Conservation (phyloP, 2,797 vertebrate genomes). For the Crax fasciolata region DNA sequence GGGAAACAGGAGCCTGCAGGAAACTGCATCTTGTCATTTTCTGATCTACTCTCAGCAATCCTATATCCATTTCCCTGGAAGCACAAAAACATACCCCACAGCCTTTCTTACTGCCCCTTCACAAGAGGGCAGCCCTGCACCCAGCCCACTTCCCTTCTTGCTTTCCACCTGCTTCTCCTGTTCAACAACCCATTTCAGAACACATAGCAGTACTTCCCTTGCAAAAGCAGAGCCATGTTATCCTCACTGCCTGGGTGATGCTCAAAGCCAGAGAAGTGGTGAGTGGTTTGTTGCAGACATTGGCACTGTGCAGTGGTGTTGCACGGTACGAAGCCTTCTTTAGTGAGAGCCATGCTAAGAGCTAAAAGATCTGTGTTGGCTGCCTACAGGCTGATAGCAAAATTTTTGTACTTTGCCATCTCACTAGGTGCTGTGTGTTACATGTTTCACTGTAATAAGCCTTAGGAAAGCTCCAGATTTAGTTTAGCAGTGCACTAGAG, state of each 20-base stretch:
- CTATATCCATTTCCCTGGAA: neutral
- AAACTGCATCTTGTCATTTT: neutral
- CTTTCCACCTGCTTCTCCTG: neutral
- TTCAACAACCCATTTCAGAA: neutral
- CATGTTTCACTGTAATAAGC: neutral
- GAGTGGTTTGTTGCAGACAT: neutral
- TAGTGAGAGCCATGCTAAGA: neutral
- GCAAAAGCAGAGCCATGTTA: neutral
- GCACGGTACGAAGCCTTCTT: neutral
- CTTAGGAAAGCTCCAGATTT: neutral
- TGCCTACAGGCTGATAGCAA: neutral
- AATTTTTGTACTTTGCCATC: neutral
- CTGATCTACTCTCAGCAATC: neutral
- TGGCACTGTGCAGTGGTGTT: fast-evolving
- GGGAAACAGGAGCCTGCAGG: neutral
- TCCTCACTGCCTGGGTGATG: too few species aligned
- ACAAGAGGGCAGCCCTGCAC: neutral
- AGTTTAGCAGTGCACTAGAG: neutral
- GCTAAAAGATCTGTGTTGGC: neutral
- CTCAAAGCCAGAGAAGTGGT: neutral
- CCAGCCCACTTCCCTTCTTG: neutral
- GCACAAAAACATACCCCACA: neutral
- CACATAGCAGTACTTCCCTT: neutral
- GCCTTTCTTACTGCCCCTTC: neutral
- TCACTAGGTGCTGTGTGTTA: neutral